These are phyloP conservation scores for Aviceda subcristata DNA, from an alignment of 2,113 vertebrate species.

Conservation along the genomic window DNA sequence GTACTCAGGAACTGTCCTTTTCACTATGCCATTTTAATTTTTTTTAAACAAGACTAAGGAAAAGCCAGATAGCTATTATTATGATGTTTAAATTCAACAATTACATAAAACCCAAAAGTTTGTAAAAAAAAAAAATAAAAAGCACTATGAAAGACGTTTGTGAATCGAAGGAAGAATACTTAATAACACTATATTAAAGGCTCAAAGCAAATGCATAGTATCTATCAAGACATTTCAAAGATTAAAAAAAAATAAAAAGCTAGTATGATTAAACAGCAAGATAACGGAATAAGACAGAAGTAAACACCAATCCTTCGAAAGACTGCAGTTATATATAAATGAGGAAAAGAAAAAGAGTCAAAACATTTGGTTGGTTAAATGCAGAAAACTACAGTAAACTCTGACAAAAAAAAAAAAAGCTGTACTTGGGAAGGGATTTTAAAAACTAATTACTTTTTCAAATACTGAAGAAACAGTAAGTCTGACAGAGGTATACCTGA, in stretches of 20 bases:
- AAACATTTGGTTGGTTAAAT: neutral
- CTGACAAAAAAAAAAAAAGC: neutral
- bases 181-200: neutral
- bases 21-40: neutral
- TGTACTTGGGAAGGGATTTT: neutral
- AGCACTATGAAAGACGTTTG: neutral
- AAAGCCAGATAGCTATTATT: neutral
- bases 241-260: neutral
- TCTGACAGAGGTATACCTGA: neutral
- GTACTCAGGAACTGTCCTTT: neutral
- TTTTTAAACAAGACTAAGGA: neutral
- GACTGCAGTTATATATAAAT: neutral
- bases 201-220: neutral
- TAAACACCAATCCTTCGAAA: neutral
- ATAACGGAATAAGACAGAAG: neutral
- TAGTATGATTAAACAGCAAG: neutral
- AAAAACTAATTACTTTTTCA: neutral
- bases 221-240: neutral
- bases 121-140: neutral
- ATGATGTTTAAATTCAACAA: neutral
- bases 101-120: neutral
- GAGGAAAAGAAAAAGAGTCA: neutral
- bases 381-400: neutral
- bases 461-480: neutral
- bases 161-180: neutral